Evolutionary conservation across 1,140 invertebrate species (phyloP).

Genomic region (Notospermus geniculatus): DNA sequence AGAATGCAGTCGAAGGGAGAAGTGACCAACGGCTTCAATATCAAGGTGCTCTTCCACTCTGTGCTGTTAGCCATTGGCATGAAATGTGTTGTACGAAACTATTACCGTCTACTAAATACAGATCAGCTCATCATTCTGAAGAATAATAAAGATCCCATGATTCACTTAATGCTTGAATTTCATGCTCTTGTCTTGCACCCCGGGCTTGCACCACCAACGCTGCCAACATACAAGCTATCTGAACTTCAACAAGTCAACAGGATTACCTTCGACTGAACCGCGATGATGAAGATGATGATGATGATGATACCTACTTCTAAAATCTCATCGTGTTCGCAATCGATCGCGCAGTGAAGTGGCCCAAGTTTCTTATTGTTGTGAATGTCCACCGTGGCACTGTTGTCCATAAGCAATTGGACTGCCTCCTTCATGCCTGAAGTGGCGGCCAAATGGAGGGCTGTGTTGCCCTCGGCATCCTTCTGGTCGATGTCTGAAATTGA

Average conservation of each 20-base stretch:
- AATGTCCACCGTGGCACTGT: constrained; percentile 68
- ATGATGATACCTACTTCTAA: constrained; percentile 56
- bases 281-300: background rate
- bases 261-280: background rate
- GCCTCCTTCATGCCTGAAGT: constrained; percentile 69
- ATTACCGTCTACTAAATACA: background rate
- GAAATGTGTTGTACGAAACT: too few relatives aligned
- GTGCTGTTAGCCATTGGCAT: too few relatives aligned
- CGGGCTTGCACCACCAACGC: background rate
- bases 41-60: too few relatives aligned
- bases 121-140: background rate
- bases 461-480: constrained; percentile 73
- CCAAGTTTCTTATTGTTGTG: constrained; percentile 76
- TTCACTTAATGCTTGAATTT: too few relatives aligned
- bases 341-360: constrained; percentile 74
- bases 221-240: background rate
- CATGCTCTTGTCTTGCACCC: too few relatives aligned
- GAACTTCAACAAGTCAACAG: background rate
- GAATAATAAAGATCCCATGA: too few relatives aligned
- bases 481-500: constrained; percentile 69
- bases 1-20: too few relatives aligned
- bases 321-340: constrained; percentile 69
- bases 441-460: constrained; percentile 77
- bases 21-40: too few relatives aligned
- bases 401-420: constrained; percentile 71